phyloP scores from a whole-genome alignment of 37 sponge, comb jelly and placozoan genomes.

The Beroe ovata region DNA sequence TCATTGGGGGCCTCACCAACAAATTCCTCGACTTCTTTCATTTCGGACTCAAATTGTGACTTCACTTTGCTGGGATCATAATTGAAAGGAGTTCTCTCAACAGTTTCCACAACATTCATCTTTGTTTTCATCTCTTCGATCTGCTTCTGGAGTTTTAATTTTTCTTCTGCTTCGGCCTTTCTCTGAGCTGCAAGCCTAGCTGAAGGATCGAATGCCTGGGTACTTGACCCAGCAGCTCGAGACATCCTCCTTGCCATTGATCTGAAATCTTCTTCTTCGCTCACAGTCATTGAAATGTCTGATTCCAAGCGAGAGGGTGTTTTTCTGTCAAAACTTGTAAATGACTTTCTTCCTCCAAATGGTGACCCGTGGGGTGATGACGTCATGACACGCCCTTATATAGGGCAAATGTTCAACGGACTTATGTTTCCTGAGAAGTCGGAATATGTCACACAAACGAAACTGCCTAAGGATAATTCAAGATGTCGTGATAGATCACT shows the following conservation, averaged over 20 bases:
- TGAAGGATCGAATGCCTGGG: conserved; percentile 18
- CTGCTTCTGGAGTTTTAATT: conserved; percentile 32
- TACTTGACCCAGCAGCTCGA: neutral
- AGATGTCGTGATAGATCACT: too few species aligned
- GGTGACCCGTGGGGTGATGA: conserved; percentile 44
- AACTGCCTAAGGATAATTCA: too few species aligned
- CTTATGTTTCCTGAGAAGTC: too few species aligned
- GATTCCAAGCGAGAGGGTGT: conserved; percentile 29
- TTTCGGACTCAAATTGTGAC: conserved; percentile 29
- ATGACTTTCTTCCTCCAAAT: conserved; percentile 34
- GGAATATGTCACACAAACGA: too few species aligned
- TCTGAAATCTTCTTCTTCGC: conserved; percentile 54
- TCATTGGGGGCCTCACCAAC: conserved; percentile 1
- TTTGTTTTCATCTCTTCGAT: conserved; percentile 42
- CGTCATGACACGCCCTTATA: conserved; percentile 5
- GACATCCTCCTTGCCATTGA: conserved; percentile 50
- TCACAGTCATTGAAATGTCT: neutral
- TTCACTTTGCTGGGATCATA: conserved; percentile 42
- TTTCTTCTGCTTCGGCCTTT: conserved; percentile 38
- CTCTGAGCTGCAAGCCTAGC: conserved; percentile 59
- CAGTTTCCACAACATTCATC: conserved; percentile 53
- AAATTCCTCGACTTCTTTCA: conserved; percentile 19
- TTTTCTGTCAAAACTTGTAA: conserved; percentile 3
- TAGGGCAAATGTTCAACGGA: too few species aligned
- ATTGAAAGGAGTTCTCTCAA: conserved; percentile 30